phyloP scores from a whole-genome alignment of 2,113 vertebrate species.

The Erythrocercus mccallii region DNA sequence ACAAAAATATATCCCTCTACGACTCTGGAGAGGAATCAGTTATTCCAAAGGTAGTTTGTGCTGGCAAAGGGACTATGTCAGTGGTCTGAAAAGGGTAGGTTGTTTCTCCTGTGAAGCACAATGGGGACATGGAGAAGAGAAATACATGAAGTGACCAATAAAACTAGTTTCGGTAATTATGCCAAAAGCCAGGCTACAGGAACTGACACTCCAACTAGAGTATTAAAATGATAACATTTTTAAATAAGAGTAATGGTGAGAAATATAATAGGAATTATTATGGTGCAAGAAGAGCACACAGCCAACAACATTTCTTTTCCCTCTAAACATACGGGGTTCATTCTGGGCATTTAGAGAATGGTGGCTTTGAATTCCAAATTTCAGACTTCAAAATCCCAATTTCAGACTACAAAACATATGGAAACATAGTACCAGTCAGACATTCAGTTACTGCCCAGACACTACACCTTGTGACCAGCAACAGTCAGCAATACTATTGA shows the following conservation, averaged over 20 bases:
- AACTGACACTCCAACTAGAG: background rate
- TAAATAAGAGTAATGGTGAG: background rate
- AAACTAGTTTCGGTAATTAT: background rate
- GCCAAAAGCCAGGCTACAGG: background rate
- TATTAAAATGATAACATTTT: background rate
- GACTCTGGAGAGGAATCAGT: background rate
- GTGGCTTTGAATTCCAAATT: background rate
- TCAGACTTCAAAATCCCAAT: background rate
- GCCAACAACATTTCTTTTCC: background rate
- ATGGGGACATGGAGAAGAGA: background rate
- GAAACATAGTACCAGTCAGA: background rate
- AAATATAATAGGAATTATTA: background rate
- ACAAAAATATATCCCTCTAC: fast-evolving
- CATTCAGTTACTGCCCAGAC: too few species aligned
- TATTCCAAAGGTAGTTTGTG: background rate
- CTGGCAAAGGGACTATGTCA: background rate
- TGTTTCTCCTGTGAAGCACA: background rate
- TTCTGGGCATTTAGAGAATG: background rate
- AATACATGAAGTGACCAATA: background rate
- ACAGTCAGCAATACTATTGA: too few species aligned
- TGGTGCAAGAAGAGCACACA: background rate
- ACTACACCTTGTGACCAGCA: too few species aligned
- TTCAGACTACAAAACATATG: background rate
- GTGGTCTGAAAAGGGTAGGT: background rate
- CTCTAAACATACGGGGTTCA: fast-evolving